Percentiles rank a stretch among this genome's conserved stretches.
Conservation (phyloP, 2,797 vertebrate species). For the Amphiprion clarkii region DNA sequence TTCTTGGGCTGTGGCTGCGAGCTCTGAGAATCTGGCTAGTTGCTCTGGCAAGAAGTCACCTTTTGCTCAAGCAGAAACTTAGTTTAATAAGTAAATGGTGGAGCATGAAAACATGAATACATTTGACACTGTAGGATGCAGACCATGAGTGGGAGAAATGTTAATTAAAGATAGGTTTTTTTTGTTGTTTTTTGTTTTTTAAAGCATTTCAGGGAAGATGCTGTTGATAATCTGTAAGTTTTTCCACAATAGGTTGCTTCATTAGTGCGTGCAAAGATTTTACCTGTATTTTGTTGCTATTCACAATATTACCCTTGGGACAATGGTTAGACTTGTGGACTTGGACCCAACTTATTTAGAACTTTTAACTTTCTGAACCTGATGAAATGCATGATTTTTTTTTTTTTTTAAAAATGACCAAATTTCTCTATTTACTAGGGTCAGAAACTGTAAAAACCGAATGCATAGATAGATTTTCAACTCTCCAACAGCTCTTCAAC, state of each 20-base stretch:
- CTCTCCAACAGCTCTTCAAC: too few species aligned
- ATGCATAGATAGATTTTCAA: too few species aligned
- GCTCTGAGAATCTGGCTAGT: constrained; percentile 47
- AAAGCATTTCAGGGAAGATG: neutral
- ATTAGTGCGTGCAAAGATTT: neutral
- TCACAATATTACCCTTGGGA: too few species aligned
- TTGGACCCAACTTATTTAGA: too few species aligned
- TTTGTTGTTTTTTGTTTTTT: neutral
- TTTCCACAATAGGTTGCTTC: neutral
- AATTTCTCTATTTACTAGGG: too few species aligned
- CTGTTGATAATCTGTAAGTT: neutral
- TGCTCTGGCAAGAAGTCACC: constrained; percentile 32
- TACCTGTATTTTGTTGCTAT: neutral
- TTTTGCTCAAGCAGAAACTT: constrained; percentile 24
- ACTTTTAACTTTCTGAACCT: too few species aligned
- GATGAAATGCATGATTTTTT: too few species aligned
- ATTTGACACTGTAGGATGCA: constrained; percentile 1
- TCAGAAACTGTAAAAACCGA: too few species aligned
- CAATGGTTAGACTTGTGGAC: too few species aligned
- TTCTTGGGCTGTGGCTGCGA: constrained; percentile 41
- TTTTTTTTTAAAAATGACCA: too few species aligned
- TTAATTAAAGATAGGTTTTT: neutral
- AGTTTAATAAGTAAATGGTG: constrained; percentile 9
- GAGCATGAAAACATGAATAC: neutral
- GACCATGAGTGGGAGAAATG: neutral